Conservation (phyloP, 2,888 invertebrate genomes). For the Apamea anceps region DNA sequence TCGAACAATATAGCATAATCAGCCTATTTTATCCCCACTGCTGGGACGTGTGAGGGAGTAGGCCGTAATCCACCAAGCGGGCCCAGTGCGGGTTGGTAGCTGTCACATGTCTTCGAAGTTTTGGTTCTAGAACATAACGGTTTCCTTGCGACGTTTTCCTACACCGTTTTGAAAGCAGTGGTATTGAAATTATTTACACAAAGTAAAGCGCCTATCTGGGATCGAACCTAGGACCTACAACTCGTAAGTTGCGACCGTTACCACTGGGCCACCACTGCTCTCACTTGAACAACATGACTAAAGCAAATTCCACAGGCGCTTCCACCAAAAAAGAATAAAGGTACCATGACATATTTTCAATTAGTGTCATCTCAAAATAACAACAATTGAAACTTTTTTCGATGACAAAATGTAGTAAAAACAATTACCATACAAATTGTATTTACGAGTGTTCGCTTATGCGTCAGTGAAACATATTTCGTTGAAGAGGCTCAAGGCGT, state of each 20-base stretch:
- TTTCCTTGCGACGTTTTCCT: neutral
- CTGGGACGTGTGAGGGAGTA: neutral
- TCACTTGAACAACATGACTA: neutral
- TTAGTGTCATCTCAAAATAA: neutral
- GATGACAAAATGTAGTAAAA: conserved; percentile 31
- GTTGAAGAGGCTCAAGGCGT: conserved; percentile 80
- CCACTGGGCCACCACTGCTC: neutral
- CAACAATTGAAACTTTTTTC: neutral
- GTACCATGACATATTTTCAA: neutral
- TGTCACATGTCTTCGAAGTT: neutral
- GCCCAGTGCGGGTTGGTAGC: neutral
- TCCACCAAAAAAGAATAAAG: neutral
- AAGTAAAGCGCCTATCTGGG: neutral
- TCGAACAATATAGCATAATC: neutral
- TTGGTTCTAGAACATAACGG: neutral
- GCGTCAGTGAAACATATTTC: conserved; percentile 70
- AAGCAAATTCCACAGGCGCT: conserved; percentile 27
- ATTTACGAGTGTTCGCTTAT: conserved; percentile 46
- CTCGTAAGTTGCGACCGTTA: neutral
- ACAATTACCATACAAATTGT: conserved; percentile 48
- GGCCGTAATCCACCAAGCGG: neutral
- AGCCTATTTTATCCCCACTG: neutral
- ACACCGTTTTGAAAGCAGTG: neutral
- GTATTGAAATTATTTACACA: neutral
- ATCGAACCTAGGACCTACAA: neutral